Evolutionary conservation across 1,140 invertebrate genomes (phyloP).

Genomic region (Eumeta japonica): DNA sequence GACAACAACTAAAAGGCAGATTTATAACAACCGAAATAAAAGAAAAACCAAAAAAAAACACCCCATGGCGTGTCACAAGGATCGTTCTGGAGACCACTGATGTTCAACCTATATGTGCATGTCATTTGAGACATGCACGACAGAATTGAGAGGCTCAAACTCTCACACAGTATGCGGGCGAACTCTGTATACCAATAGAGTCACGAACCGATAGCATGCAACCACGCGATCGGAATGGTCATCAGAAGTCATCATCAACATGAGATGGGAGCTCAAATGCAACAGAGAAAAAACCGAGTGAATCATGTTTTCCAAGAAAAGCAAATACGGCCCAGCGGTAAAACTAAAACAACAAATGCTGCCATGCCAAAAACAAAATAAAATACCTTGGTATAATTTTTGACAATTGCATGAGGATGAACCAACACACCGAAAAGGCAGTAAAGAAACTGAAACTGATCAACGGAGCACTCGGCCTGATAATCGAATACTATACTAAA

Average conservation of each 20-base stretch:
- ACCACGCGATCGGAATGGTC: slow-evolving; percentile 6
- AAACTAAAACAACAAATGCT: slow-evolving; percentile 6
- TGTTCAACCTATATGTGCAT: slow-evolving; percentile 7
- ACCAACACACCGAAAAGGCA: no score
- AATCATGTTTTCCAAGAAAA: slow-evolving; percentile 8
- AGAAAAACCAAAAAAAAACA: neutral
- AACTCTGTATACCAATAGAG: slow-evolving; percentile 7
- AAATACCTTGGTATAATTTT: slow-evolving; percentile 6
- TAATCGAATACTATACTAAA: slow-evolving; percentile 6
- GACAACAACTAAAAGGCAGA: slow-evolving; percentile 3
- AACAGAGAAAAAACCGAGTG: slow-evolving; percentile 8
- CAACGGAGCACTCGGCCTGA: slow-evolving; percentile 6
- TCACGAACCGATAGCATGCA: slow-evolving; percentile 5
- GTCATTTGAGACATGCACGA: slow-evolving; percentile 3
- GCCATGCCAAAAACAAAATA: slow-evolving; percentile 2
- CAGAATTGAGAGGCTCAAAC: slow-evolving; percentile 3
- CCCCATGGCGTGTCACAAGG: slow-evolving; percentile 8
- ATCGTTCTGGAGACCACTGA: slow-evolving; percentile 5
- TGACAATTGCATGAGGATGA: slow-evolving; percentile 7
- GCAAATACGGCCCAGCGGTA: slow-evolving; percentile 1
- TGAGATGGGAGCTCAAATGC: slow-evolving; percentile 6
- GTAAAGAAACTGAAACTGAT: slow-evolving; percentile 7
- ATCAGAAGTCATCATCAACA: slow-evolving; percentile 4
- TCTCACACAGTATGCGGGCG: slow-evolving; percentile 8
- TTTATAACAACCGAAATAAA: slow-evolving; percentile 3